These are phyloP conservation scores for Tauraco erythrolophus DNA, from an alignment of 2,113 vertebrate genomes.

Conservation along the genomic window DNA sequence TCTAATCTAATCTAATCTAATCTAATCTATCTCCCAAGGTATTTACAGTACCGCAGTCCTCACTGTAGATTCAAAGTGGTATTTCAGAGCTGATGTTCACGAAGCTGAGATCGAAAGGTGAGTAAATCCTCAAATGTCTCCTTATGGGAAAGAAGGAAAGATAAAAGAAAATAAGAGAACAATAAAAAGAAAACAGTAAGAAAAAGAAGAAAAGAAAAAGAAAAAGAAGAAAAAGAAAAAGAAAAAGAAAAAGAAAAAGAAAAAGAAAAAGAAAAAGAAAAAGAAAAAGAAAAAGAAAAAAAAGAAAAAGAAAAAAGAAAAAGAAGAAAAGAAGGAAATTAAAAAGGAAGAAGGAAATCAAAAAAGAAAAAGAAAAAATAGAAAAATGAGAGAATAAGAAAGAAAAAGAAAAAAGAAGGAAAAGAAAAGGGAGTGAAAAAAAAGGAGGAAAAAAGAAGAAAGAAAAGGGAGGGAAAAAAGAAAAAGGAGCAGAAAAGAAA, in stretches of 20 bases:
- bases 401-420: fast-evolving
- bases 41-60: neutral
- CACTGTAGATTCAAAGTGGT: neutral
- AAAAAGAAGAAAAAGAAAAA: fast-evolving
- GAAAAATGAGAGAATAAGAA: too few species aligned
- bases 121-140: neutral
- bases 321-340: fast-evolving
- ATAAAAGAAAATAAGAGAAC: neutral
- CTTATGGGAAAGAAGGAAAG: neutral
- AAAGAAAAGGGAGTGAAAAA: fast-evolving
- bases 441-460: fast-evolving
- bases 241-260: too few species aligned
- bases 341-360: fast-evolving
- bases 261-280: fast-evolving
- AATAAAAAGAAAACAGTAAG: neutral
- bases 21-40: neutral
- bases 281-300: fast-evolving
- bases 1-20: neutral
- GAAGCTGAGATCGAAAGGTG: neutral
- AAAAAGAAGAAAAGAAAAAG: too few species aligned
- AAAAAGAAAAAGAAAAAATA: too few species aligned
- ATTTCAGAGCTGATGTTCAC: neutral
- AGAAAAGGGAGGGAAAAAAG: too few species aligned
- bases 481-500: neutral
- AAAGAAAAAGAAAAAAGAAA: neutral